These are phyloP conservation scores for Peribatodes rhomboidaria DNA, from an alignment of 2,888 invertebrate species.

Conservation along the genomic window DNA sequence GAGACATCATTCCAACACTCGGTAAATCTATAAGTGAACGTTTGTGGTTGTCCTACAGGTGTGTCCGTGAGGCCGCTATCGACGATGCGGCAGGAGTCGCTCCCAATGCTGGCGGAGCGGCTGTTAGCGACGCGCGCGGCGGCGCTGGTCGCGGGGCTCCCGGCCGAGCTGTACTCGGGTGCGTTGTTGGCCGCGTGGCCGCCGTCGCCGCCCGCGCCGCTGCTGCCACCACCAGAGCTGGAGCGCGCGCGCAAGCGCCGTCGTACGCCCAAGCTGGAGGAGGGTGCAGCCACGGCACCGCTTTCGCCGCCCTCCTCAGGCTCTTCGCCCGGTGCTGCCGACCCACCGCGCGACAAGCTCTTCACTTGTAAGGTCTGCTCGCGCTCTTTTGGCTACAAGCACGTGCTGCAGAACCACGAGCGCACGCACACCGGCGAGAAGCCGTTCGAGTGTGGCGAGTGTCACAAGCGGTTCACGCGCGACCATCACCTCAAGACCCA, in stretches of 20 bases:
- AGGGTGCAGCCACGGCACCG: slow-evolving; percentile 66
- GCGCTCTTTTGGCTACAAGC: slow-evolving; percentile 96
- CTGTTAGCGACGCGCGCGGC: slow-evolving; percentile 85
- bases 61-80: slow-evolving; percentile 83
- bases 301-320: slow-evolving; percentile 82
- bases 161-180: slow-evolving; percentile 88
- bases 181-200: slow-evolving; percentile 87
- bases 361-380: slow-evolving; percentile 96
- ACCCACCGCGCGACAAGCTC: slow-evolving; percentile 90
- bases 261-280: slow-evolving; percentile 80
- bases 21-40: background rate
- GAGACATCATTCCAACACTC: background rate
- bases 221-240: slow-evolving; percentile 79
- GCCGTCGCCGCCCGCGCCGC: slow-evolving; percentile 85
- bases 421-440: slow-evolving; percentile 98
- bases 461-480: slow-evolving; percentile 96
- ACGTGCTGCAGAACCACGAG: slow-evolving; percentile 97
- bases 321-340: slow-evolving; percentile 81
- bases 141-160: slow-evolving; percentile 85
- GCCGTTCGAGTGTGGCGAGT: slow-evolving; percentile 96
- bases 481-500: slow-evolving; percentile 98
- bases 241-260: slow-evolving; percentile 81
- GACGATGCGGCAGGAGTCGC: slow-evolving; percentile 81
- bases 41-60: slow-evolving; percentile 60
- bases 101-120: slow-evolving; percentile 82